Base-by-base conservation (phyloP, 2,113 vertebrate genomes). In the Oxygymnocypris stewartii region DNA sequence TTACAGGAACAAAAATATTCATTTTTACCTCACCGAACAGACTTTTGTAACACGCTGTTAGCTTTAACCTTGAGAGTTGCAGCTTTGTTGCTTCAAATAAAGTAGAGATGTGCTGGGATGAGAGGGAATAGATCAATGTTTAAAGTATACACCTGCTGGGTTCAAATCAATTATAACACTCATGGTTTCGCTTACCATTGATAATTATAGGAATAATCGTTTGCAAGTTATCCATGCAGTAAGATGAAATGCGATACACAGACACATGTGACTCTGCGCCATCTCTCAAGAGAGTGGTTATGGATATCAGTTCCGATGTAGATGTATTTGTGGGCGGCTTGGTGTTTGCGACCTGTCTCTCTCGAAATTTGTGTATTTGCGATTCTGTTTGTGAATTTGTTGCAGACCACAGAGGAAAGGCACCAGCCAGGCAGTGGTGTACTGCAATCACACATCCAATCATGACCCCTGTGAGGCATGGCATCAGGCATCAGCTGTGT, bases 91-190 rank as follows among this genome's bases (percentile, higher is more conserved):
- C 13, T 9, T 44, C 49, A 74, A 28, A 76, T 61, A 67, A 75
- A 82, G 42, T 7, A n/a, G 7, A 77, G 44, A 81, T 49, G 16
- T 71, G 35, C 28, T 11, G 40, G 75, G 79, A 61, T 79, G 54
- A 84, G 82, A 87, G 73, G 42, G 81, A 80, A 49, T 75, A 54
- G 82, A 85, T 78, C 59, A 47, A 44, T 20, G 59, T 86, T 84
- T 69, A 76, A 85, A 71, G 78, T 85, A 80, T 76, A 61, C 25
- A 87, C 76, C 71, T 75, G 61, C 73, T 78, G 86, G 79, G 51
- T 77, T 35, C 83, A 78, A 83, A 87, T 87, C 88, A 82, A 77
- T 85, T 74, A 85, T 40, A 76, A 61, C 79, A 84, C 76, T 84
- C 57, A 61, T 47, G 47, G 23, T 51, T 73, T 51, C 31, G 14